Evolutionary conservation across 2,797 vertebrate species (phyloP).

Genomic region (Alosa sapidissima): DNA sequence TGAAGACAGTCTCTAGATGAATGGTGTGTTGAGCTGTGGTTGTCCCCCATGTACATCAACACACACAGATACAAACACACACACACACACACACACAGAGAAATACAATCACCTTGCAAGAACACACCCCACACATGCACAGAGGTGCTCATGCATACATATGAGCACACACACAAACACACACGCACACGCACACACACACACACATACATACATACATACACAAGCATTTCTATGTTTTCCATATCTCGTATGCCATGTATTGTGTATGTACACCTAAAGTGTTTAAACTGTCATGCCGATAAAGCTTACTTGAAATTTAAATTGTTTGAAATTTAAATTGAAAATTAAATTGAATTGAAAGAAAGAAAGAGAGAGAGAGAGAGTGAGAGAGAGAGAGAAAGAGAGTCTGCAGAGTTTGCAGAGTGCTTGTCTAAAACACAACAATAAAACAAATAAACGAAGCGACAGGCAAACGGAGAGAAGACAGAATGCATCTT

Average conservation of each 20-base stretch:
- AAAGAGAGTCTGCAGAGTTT: not conserved
- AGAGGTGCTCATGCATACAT: slow-evolving; percentile 15
- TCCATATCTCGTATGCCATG: no score
- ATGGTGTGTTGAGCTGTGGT: not conserved
- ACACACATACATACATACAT: not conserved
- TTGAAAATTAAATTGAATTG: no score
- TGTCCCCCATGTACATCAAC: not conserved
- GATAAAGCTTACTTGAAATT: no score
- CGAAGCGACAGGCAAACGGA: slow-evolving; percentile 30
- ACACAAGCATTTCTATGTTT: no score
- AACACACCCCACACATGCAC: not conserved
- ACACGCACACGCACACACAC: not conserved
- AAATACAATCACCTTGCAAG: not conserved
- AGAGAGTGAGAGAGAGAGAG: not conserved
- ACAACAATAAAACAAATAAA: slow-evolving; percentile 47
- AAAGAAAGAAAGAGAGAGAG: no score
- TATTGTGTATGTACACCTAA: no score
- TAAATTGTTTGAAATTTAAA: no score
- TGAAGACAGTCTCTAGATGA: not conserved
- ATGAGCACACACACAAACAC: not conserved
- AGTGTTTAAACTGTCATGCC: no score
- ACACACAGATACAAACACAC: not conserved
- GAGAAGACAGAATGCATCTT: slow-evolving; percentile 30
- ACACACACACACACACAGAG: not conserved
- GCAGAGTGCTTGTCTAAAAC: slow-evolving; percentile 39